phyloP scores from a whole-genome alignment of 1,140 invertebrate genomes.

The Spodoptera frugiperda region DNA sequence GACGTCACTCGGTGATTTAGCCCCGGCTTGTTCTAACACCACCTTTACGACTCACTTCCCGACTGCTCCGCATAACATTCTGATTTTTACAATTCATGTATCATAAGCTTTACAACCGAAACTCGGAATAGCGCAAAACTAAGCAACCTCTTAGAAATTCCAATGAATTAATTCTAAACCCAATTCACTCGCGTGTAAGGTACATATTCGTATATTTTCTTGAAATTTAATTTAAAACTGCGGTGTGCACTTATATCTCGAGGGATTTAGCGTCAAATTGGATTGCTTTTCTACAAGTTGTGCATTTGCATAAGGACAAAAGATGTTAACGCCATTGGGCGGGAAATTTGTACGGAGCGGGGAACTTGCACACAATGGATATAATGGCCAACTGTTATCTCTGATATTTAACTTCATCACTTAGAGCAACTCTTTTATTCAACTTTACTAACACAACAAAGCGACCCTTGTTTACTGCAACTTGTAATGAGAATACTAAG shows the following conservation, averaged over 20 bases:
- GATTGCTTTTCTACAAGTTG: conserved; percentile 73
- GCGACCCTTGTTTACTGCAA: no score
- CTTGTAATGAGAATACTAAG: no score
- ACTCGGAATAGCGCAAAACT: conserved; percentile 55
- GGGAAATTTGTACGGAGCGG: conserved; percentile 12
- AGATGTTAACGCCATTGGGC: conserved; percentile 38
- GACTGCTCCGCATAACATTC: conserved; percentile 12
- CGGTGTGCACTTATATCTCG: conserved; percentile 70
- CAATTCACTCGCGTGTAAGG: conserved; percentile 49
- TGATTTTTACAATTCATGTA: conserved; percentile 53
- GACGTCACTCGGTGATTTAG: conserved; percentile 5
- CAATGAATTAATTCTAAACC: conserved; percentile 51
- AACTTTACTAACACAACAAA: not conserved
- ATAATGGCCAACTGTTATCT: conserved; percentile 13
- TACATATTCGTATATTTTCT: conserved; percentile 54
- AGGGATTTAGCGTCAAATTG: conserved; percentile 74
- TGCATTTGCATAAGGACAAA: conserved; percentile 73
- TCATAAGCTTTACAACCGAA: conserved; percentile 57
- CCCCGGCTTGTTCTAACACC: not conserved
- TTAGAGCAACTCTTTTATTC: not conserved
- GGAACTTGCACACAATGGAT: not conserved
- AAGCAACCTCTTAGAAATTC: conserved; percentile 47
- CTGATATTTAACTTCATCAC: conserved; percentile 5
- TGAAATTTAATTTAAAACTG: conserved; percentile 74
- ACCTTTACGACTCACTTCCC: conserved; percentile 21